Evolutionary conservation across 2,888 invertebrate species (phyloP), one percentile per base, ranked within the genome.

Genomic region (Trachelus iudaicus): DNA sequence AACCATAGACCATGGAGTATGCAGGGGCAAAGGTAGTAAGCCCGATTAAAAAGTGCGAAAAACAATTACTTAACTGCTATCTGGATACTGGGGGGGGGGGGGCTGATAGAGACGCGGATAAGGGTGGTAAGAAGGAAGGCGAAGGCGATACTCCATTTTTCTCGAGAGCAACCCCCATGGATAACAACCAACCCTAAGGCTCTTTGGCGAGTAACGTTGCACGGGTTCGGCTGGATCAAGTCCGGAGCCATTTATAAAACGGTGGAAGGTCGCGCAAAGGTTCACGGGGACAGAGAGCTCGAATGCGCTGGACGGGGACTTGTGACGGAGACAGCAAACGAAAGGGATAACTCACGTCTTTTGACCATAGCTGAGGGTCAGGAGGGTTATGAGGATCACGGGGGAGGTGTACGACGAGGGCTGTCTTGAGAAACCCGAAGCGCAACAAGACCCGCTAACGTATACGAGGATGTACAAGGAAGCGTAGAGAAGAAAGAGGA

Each of bases 261-360:
- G 33, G 33, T 2, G 71, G 71, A 31, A 30, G 74, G 74, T 74
- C 74, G 34, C 74, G 74, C 35, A 11, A 34, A 71, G 71, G 71
- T 71, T 34, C 33, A 77, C 11, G 33, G n/a, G 34, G 56, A 15
- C 15, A n/a, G 35, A 37, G 31, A 77, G 12, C 34, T 71, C 30
- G 71, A 71, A n/a, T 6, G 71, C 12, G 74, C 33, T 31, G 37
- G 74, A 74, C 34, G 11, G 35, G 23, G 30, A 23, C 23, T 34
- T 31, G n/a, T 33, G 33, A 31, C 33, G 4, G 2, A 33, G 33
- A 40, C 23, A 37, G 15, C 23, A 13, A 77, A 74, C 34, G 69
- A 75, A 69, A 71, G 31, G 68, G 78, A 78, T 73, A 76, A 75
- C 78, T 76, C 78, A 71, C 78, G 73, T 78, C 73, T 78, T 78